Evolutionary conservation across 2,797 vertebrate species (phyloP).

Genomic region (Hyperoplus immaculatus): DNA sequence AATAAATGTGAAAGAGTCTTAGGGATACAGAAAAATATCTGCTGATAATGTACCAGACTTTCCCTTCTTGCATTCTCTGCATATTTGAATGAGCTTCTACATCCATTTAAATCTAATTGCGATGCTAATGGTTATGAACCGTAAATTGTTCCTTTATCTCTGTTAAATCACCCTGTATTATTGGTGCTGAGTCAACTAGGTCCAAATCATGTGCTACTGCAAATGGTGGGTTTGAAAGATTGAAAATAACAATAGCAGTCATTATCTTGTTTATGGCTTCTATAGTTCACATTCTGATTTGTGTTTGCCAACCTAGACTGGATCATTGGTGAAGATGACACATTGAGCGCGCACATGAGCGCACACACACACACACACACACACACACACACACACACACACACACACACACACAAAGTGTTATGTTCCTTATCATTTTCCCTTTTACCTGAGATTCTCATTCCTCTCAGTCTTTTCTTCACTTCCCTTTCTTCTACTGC

Average conservation of each 20-base stretch:
- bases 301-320: slow-evolving; percentile 34
- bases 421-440: slow-evolving; percentile 35
- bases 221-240: slow-evolving; percentile 60
- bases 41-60: slow-evolving; percentile 33
- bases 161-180: slow-evolving; percentile 56
- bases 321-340: slow-evolving; percentile 35
- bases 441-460: slow-evolving; percentile 46
- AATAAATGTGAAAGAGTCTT: slow-evolving; percentile 10
- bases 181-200: slow-evolving; percentile 72
- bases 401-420: slow-evolving; percentile 6
- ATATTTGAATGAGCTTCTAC: slow-evolving; percentile 51
- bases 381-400: slow-evolving; percentile 6
- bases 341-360: neutral
- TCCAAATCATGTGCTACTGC: slow-evolving; percentile 41
- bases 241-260: slow-evolving; percentile 54
- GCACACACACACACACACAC: slow-evolving; percentile 1
- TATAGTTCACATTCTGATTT: slow-evolving; percentile 33
- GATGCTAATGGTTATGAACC: slow-evolving; percentile 64
- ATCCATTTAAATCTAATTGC: slow-evolving; percentile 69
- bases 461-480: slow-evolving; percentile 38
- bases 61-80: slow-evolving; percentile 14
- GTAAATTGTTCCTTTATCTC: slow-evolving; percentile 55
- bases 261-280: slow-evolving; percentile 51
- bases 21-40: slow-evolving; percentile 8
- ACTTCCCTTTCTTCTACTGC: slow-evolving; percentile 34